Base-by-base conservation (phyloP, 2,113 vertebrate species). In the Conger conger region DNA sequence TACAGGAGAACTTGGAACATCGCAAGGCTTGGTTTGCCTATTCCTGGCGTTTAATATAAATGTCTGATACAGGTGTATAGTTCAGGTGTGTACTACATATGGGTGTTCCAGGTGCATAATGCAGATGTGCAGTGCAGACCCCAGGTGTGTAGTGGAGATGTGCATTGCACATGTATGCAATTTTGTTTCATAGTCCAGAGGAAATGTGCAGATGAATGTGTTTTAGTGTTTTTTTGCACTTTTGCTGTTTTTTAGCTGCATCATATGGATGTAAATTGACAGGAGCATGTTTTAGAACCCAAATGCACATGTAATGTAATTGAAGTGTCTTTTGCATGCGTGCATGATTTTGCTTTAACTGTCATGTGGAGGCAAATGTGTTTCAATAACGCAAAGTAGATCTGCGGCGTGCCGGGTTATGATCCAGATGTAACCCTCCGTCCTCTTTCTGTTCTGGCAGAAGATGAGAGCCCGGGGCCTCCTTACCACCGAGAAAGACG, bases 401-500 rank as follows among this genome's bases (percentile, higher is more conserved):
- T 50, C 15, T 33, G 27, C 33, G 50, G 17, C 4, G 20, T 8
- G 76, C 45, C n/a, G 20, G 50, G 37, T 33, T 54, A 8, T 33
- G 17, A 37, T 15, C 7, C 30, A 42, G 6, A 30, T 50, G 33
- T 37, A 23, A 79, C 0, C 63, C 0, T 17, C 50, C 23, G 7
- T 81, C 36, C 36, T 27, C 60, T 53, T 76, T 54, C 54, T 37
- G 0, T 84, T 73, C 87, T 83, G 88, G 53, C 91, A 99, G 98
- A 99, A 93, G 98, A 99, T 92, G 98, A 99, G 92, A 97, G 94
- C 93, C 96, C 97, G 87, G 96, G 95, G 86, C 94, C 96, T 88
- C 95, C 95, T 63, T 98, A 97, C 95, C 97, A 97, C 93, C 97
- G 96, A 76, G 98, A 99, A 94, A 96, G 97, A 92, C 97, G 97